A percentile compares a stretch with the other conserved stretches of the same genome.
phyloP scores from a whole-genome alignment of 2,113 vertebrate genomes.

The Geococcyx californianus region DNA sequence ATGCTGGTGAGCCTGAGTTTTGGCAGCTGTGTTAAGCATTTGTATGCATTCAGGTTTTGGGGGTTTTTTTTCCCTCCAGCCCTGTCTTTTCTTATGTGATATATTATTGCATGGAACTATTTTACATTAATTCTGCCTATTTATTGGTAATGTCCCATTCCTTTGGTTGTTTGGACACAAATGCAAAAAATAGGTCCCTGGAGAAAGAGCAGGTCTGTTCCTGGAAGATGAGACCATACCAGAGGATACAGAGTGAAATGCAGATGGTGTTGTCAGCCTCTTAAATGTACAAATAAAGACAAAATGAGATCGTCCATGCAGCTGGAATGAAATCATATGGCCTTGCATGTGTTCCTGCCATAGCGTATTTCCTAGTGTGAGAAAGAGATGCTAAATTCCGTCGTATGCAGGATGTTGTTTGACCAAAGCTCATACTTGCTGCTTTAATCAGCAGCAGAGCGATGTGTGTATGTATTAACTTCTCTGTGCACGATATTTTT shows the following conservation, averaged over 20 bases:
- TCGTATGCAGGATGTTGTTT: neutral
- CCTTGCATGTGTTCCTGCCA: conserved; percentile 14
- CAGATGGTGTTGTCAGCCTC: conserved; percentile 48
- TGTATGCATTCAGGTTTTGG: neutral
- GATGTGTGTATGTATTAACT: conserved; percentile 56
- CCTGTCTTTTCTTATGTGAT: conserved; percentile 39
- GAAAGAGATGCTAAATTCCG: neutral
- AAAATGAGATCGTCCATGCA: conserved; percentile 36
- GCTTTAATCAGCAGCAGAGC: conserved; percentile 31
- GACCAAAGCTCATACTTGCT: neutral
- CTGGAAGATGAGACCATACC: conserved; percentile 29
- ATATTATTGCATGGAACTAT: conserved; percentile 32
- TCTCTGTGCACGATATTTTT: conserved; percentile 36
- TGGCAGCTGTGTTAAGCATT: conserved; percentile 62
- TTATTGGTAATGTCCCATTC: conserved; percentile 30
- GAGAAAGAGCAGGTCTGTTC: conserved; percentile 32
- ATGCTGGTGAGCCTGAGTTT: conserved; percentile 54
- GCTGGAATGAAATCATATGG: conserved; percentile 48
- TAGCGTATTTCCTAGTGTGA: neutral
- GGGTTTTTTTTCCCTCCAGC: neutral
- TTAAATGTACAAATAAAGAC: conserved; percentile 55
- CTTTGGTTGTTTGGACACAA: neutral
- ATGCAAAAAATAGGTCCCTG: conserved; percentile 1
- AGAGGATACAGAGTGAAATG: conserved; percentile 29
- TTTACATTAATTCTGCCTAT: conserved; percentile 25